These are phyloP conservation scores for Nephrotoma guestfalica DNA, from an alignment of 2,888 invertebrate species.

Conservation along the genomic window DNA sequence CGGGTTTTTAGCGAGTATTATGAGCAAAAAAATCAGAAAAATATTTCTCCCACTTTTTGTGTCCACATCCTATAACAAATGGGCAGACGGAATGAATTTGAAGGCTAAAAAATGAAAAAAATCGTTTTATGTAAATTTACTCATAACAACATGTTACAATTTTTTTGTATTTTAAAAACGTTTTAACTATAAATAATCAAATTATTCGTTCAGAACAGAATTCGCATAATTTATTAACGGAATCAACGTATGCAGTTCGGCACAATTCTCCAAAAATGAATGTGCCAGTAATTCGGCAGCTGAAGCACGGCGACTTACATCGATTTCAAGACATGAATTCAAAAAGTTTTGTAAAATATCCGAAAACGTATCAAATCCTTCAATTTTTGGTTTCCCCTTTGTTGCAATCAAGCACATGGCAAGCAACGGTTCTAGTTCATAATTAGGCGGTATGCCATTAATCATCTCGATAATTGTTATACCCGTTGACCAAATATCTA, in stretches of 20 bases:
- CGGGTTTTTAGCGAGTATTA: too few species aligned
- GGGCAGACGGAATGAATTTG: too few species aligned
- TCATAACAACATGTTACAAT: too few species aligned
- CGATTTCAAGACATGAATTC: conserved; percentile 79
- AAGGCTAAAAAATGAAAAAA: too few species aligned
- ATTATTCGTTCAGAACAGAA: too few species aligned
- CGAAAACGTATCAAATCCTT: conserved; percentile 65
- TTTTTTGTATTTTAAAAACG: too few species aligned
- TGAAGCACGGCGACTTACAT: conserved; percentile 74
- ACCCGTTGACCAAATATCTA: conserved; percentile 89
- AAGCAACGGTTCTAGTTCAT: conserved; percentile 82
- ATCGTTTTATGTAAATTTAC: too few species aligned
- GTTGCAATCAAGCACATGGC: conserved; percentile 95
- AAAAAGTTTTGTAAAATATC: conserved; percentile 66
- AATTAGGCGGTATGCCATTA: conserved; percentile 92
- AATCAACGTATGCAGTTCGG: conserved; percentile 64
- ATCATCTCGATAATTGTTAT: conserved; percentile 94
- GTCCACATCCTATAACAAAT: too few species aligned
- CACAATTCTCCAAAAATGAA: conserved; percentile 72
- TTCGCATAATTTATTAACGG: conserved; percentile 79
- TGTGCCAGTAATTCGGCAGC: conserved; percentile 83
- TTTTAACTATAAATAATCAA: too few species aligned
- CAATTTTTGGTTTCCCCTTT: conserved; percentile 83
- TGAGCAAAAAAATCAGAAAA: too few species aligned
- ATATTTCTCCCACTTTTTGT: too few species aligned